Conservation (phyloP, 2,113 vertebrate species). For the Eretmochelys imbricata region DNA sequence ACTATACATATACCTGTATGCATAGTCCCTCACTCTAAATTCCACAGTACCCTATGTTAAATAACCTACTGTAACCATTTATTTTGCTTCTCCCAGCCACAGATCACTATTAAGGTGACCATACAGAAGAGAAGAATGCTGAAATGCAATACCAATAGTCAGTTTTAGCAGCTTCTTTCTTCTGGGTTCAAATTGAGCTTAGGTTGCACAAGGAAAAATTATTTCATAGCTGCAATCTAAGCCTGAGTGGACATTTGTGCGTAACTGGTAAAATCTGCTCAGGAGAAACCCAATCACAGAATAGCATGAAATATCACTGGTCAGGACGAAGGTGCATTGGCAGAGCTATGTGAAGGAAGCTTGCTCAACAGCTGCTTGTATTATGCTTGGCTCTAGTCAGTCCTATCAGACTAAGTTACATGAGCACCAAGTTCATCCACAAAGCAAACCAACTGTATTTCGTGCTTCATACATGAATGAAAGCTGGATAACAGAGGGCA, state of each 20-base stretch:
- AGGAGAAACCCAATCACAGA: conserved; percentile 22
- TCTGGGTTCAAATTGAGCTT: neutral
- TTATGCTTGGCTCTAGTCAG: conserved; percentile 40
- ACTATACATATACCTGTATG: fast-evolving
- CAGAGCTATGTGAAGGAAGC: conserved; percentile 18
- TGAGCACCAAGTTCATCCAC: conserved; percentile 47
- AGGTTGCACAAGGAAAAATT: neutral
- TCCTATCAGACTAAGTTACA: conserved; percentile 5
- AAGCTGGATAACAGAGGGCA: conserved; percentile 9
- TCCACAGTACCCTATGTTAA: neutral
- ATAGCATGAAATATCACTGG: conserved; percentile 30
- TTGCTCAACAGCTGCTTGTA: neutral
- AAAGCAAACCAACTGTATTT: conserved; percentile 13
- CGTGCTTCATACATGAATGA: neutral
- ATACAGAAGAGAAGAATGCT: neutral
- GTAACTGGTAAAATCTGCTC: neutral
- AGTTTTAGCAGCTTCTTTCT: neutral
- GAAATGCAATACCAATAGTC: neutral
- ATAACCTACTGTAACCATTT: fast-evolving
- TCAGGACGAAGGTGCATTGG: conserved; percentile 31
- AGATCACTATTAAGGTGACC: neutral
- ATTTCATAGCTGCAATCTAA: conserved; percentile 3
- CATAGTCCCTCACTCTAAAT: fast-evolving
- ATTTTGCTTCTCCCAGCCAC: neutral
- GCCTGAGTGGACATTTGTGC: neutral